Evolutionary conservation across 2,113 vertebrate genomes (phyloP).

Genomic region (Brienomyrus brachyistius): DNA sequence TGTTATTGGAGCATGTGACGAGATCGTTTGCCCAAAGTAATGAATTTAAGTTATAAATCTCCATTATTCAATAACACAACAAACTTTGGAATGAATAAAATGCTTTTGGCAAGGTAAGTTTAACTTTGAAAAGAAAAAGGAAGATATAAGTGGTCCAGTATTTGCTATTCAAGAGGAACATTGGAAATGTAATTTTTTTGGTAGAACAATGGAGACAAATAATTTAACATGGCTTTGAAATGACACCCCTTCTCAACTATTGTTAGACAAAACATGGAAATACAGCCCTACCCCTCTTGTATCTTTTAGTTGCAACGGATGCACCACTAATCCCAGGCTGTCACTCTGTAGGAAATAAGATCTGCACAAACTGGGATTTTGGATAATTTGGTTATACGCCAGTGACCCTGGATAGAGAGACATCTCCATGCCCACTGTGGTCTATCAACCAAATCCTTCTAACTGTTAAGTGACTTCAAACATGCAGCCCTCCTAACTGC

Average conservation of each 20-base stretch:
- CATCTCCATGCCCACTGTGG: conserved; percentile 45
- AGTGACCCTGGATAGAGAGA: conserved; percentile 51
- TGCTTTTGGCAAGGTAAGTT: neutral
- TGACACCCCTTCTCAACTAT: conserved; percentile 63
- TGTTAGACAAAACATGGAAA: conserved; percentile 64
- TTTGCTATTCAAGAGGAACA: conserved; percentile 23
- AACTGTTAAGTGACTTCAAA: conserved; percentile 52
- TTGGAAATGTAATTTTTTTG: conserved; percentile 44
- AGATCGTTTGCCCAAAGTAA: conserved; percentile 32
- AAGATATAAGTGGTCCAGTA: neutral
- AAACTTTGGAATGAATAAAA: neutral
- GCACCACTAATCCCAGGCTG: conserved; percentile 55
- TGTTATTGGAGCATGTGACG: conserved; percentile 13
- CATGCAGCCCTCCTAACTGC: conserved; percentile 46
- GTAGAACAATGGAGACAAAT: conserved; percentile 55
- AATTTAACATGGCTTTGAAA: conserved; percentile 52
- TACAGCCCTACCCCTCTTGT: conserved; percentile 45
- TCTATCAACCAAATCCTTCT: conserved; percentile 56
- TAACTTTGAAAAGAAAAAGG: neutral
- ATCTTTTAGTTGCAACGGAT: conserved; percentile 56
- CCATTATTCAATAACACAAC: neutral
- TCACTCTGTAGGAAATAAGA: conserved; percentile 44
- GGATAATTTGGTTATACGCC: conserved; percentile 62
- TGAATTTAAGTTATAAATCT: conserved; percentile 29
- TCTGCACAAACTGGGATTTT: conserved; percentile 52